Evolutionary conservation across 2,797 vertebrate species (phyloP).

Genomic region (Urophycis tenuis): DNA sequence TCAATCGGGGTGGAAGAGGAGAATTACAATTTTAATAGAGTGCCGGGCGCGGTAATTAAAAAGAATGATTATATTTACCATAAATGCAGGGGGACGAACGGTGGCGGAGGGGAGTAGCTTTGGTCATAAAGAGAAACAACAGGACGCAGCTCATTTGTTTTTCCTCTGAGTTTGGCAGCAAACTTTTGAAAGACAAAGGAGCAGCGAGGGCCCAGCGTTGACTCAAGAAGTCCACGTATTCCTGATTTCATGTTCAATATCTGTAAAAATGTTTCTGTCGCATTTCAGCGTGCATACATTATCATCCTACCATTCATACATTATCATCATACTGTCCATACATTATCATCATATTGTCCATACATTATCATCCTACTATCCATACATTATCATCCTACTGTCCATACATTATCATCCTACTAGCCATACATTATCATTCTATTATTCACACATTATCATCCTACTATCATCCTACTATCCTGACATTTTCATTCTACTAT

Average conservation of each 20-base stretch:
- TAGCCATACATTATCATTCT: neutral
- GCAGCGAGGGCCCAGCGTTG: conserved; percentile 12
- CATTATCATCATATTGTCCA: no score
- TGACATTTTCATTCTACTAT: neutral
- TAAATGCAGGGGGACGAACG: conserved; percentile 61
- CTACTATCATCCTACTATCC: no score
- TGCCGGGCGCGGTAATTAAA: conserved; percentile 77
- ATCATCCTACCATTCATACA: neutral
- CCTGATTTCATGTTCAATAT: neutral
- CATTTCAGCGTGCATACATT: neutral
- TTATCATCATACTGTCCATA: neutral
- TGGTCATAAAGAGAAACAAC: conserved; percentile 34
- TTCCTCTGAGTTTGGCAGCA: conserved; percentile 22
- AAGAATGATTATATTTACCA: conserved; percentile 84
- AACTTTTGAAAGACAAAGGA: conserved; percentile 32
- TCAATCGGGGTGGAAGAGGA: conserved; percentile 89
- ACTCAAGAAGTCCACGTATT: neutral
- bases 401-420: neutral
- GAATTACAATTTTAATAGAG: conserved; percentile 81
- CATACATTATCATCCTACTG: neutral
- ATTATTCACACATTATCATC: neutral
- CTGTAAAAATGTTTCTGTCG: neutral
- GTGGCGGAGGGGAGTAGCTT: conserved; percentile 41
- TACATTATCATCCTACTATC: neutral
- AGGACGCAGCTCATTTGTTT: conserved; percentile 31